phyloP scores from a whole-genome alignment of 2,888 invertebrate species.

The Balanococcus diminutus region DNA sequence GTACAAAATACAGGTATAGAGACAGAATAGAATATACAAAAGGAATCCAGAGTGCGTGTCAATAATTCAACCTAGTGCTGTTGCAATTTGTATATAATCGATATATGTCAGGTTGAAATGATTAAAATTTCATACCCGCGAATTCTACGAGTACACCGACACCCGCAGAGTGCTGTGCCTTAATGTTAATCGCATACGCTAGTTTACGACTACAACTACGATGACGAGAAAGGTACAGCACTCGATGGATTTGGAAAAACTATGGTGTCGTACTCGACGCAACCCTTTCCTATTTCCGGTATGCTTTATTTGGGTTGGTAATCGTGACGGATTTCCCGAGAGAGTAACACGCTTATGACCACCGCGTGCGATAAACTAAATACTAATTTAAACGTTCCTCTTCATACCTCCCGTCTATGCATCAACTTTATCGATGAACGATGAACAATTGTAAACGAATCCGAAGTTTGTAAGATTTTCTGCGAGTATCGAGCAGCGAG shows the following conservation, averaged over 20 bases:
- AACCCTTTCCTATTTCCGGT: neutral
- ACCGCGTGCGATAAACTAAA: neutral
- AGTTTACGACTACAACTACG: neutral
- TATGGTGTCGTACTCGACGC: neutral
- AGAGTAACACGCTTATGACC: neutral
- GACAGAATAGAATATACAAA: neutral
- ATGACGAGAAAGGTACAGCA: neutral
- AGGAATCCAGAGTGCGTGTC: neutral
- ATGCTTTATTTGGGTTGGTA: neutral
- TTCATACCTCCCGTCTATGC: too few species aligned
- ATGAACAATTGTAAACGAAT: neutral
- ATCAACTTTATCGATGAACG: too few species aligned
- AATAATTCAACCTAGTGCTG: neutral
- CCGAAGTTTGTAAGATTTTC: neutral
- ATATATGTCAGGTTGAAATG: constrained; percentile 24
- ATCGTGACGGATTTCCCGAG: constrained; percentile 9
- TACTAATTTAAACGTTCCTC: neutral
- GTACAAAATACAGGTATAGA: too few species aligned
- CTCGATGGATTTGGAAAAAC: neutral
- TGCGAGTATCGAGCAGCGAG: too few species aligned
- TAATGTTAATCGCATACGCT: neutral
- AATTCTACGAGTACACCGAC: neutral
- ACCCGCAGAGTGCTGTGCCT: neutral
- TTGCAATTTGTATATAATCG: constrained; percentile 26
- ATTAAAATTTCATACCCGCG: constrained; percentile 33